Conservation (phyloP, 30 jellyfish, hydroid and myxozoan genomes). For the Sanderia malayensis region DNA sequence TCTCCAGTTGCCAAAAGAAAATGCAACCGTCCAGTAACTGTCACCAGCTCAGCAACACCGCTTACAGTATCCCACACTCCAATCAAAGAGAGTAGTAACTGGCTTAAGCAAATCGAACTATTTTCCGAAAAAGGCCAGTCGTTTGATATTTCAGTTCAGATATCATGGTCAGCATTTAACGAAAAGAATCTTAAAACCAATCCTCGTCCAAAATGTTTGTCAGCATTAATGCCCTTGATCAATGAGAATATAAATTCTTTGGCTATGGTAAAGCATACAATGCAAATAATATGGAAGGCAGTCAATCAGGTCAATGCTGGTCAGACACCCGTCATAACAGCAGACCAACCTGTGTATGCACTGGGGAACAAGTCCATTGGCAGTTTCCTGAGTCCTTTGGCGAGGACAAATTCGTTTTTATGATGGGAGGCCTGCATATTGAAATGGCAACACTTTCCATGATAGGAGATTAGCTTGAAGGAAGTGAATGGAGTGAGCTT, state of each 20-base stretch:
- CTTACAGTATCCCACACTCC: constrained; percentile 13
- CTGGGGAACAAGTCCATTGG: constrained; percentile 67
- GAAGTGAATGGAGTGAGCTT: constrained; percentile 65
- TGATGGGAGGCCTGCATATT: constrained; percentile 60
- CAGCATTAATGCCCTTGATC: constrained; percentile 50
- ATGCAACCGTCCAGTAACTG: constrained; percentile 13
- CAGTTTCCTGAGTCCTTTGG: constrained; percentile 27
- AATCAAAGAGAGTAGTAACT: constrained; percentile 15
- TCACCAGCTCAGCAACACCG: constrained; percentile 10
- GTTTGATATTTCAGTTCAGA: constrained; percentile 7
- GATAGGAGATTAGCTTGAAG: constrained; percentile 71
- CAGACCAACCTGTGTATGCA: constrained; percentile 59
- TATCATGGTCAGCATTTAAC: constrained; percentile 38
- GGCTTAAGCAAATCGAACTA: constrained; percentile 28
- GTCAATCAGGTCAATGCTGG: constrained; percentile 44
- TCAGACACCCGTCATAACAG: constrained; percentile 41
- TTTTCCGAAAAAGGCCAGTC: constrained; percentile 26
- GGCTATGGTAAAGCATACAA: constrained; percentile 58
- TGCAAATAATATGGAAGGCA: constrained; percentile 34
- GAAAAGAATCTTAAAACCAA: neutral
- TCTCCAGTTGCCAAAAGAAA: constrained; percentile 30
- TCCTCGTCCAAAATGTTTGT: constrained; percentile 28
- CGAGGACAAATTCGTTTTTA: constrained; percentile 28
- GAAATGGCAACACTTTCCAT: constrained; percentile 47
- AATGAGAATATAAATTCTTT: constrained; percentile 39